Percentiles rank a stretch among this genome's conserved stretches.
phyloP scores from a whole-genome alignment of 1,140 invertebrate species.

The Drosophila serrata region DNA sequence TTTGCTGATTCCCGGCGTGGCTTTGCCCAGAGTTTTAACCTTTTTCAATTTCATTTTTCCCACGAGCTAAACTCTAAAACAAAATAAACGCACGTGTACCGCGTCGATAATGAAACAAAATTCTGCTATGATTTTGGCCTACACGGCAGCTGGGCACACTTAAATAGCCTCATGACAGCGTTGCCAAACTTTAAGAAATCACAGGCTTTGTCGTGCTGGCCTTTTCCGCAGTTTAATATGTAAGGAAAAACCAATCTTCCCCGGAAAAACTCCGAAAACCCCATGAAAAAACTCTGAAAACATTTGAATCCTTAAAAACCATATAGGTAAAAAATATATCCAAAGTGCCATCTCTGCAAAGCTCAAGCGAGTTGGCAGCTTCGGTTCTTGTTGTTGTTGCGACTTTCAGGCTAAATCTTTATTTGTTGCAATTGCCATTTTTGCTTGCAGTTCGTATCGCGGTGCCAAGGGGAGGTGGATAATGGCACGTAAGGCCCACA shows the following conservation, averaged over 20 bases:
- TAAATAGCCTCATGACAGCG: background rate
- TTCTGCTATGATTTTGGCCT: background rate
- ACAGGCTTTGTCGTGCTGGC: no score
- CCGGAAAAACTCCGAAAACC: background rate
- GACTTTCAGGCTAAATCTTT: slow-evolving; percentile 22
- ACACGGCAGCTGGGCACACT: background rate
- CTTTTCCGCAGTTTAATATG: no score
- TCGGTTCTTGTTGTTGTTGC: slow-evolving; percentile 22
- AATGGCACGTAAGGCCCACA: slow-evolving; percentile 30
- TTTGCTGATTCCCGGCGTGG: slow-evolving; percentile 37
- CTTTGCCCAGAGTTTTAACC: slow-evolving; percentile 46
- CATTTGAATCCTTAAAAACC: background rate
- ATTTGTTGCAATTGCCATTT: slow-evolving; percentile 17
- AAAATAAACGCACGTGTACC: slow-evolving; percentile 46
- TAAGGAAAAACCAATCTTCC: no score
- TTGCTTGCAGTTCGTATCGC: slow-evolving; percentile 11
- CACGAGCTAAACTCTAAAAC: slow-evolving; percentile 33
- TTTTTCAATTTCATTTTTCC: slow-evolving; percentile 68
- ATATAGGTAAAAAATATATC: background rate
- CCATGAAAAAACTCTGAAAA: background rate
- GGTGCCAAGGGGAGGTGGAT: slow-evolving; percentile 22
- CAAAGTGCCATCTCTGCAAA: background rate
- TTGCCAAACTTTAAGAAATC: background rate
- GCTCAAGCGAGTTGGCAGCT: slow-evolving; percentile 11
- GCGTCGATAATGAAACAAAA: background rate